Base-by-base conservation (phyloP, 2,888 invertebrate genomes). In the Beris morrisii region DNA sequence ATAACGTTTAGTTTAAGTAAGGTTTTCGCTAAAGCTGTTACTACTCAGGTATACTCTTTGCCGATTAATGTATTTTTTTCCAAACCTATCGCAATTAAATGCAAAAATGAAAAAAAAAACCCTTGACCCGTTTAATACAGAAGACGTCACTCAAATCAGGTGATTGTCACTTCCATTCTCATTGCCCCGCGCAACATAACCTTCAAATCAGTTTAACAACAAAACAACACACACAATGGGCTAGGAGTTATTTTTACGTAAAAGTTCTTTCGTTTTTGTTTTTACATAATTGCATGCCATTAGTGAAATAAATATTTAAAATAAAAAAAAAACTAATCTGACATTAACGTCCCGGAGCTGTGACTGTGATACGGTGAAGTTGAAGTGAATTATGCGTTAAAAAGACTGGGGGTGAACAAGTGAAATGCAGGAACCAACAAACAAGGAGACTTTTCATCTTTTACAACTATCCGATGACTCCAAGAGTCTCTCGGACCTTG, bases 371-470 rank as follows among this genome's bases (percentile, higher is more conserved):
- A 59, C 30, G 31, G 59, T 50, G 59, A 59, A 58, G 30, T 38
- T 58, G 45, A 45, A 45, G 28, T 30, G 38, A 45, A 3, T n/a
- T 46, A 58, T 15, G 38, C 15, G 31, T 32, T 59, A 61, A 38
- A 52, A 61, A 38, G 13, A 61, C 15, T 52, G 22, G 38, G 15
- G 9, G 38, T 15, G 28, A 4, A 7, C 61, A 50, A 12, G 5
- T 6, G 38, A 61, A 52, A 61, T 61, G 61, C 61, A 61, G 52
- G 50, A 50, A 13, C 13, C 31, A 7, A 12, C 45, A 11, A 84
- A 84, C 74, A 87, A 86, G 75, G 87, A 87, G 81, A 85, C 85
- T 71, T 86, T 86, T 75, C 85, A 87, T 72, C 83, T 88, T 54
- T 76, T 88, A 73, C 86, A 86, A 74, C 76, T 86, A 69, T 84